Percentiles rank a stretch among this genome's conserved stretches.
These are phyloP conservation scores for Caenorhabditis remanei DNA, from an alignment of 1,140 invertebrate species.

Conservation along the genomic window DNA sequence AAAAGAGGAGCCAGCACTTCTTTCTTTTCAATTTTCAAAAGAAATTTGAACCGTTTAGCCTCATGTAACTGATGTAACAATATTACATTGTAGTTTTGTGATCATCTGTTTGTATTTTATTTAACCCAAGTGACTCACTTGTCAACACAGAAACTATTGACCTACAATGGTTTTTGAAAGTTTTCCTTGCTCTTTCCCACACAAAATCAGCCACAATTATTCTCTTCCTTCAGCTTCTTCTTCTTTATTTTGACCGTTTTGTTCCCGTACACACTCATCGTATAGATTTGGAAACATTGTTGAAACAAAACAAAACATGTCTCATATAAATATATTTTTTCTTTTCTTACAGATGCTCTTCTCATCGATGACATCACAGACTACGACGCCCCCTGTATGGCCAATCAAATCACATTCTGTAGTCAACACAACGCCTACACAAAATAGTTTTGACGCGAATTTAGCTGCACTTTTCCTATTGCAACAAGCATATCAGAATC, in stretches of 20 bases:
- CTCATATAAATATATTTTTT: not conserved
- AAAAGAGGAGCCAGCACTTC: not conserved
- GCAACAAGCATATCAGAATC: constrained; percentile 24
- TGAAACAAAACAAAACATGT: constrained; percentile 23
- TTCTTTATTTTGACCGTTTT: not conserved
- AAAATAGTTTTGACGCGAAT: not conserved
- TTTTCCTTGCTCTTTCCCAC: not conserved
- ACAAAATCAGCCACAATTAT: not conserved
- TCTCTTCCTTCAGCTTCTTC: no score
- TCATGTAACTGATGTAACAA: constrained; percentile 2
- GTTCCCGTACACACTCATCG: constrained; percentile 29
- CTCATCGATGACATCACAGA: constrained; percentile 45
- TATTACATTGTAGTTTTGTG: constrained; percentile 5
- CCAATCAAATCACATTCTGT: not conserved
- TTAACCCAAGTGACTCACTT: not conserved
- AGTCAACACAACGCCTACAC: not conserved
- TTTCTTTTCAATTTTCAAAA: no score
- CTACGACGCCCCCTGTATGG: constrained; percentile 1
- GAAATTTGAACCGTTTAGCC: not conserved
- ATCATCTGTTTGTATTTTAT: constrained; percentile 29
- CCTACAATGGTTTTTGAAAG: constrained; percentile 37
- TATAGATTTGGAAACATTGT: not conserved
- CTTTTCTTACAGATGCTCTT: constrained; percentile 31
- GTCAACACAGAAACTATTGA: not conserved
- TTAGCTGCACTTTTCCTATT: not conserved